Evolutionary conservation across 1,140 invertebrate species (phyloP).

Genomic region (Acromyrmex charruanus): DNA sequence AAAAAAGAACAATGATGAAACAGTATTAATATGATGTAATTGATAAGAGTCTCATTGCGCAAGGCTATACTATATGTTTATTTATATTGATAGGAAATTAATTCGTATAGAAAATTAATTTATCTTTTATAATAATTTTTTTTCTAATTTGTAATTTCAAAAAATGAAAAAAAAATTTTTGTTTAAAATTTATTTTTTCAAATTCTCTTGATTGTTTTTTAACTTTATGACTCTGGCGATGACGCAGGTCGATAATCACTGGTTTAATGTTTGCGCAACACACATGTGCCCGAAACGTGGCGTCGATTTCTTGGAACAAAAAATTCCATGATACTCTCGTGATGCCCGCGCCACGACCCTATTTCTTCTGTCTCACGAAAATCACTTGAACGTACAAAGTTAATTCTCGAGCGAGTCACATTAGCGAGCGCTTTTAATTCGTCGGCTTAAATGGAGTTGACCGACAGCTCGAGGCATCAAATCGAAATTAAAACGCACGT

Average conservation of each 20-base stretch:
- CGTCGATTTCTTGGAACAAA: slow-evolving; percentile 36
- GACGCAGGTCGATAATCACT: background rate
- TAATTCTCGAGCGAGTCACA: slow-evolving; percentile 39
- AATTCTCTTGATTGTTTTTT: background rate
- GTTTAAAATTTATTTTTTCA: background rate
- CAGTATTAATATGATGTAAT: background rate
- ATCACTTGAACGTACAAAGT: slow-evolving; percentile 23
- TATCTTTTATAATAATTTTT: too few species aligned
- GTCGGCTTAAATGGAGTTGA: slow-evolving; percentile 57
- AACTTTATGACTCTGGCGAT: background rate
- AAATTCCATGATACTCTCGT: slow-evolving; percentile 7
- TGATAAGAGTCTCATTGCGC: background rate
- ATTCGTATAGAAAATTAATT: too few species aligned
- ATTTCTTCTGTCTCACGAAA: slow-evolving; percentile 16
- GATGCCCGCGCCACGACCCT: background rate
- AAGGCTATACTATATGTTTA: background rate
- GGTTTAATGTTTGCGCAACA: slow-evolving; percentile 29
- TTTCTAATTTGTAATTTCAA: too few species aligned
- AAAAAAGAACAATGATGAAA: background rate
- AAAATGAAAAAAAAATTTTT: too few species aligned
- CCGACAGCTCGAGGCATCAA: slow-evolving; percentile 62
- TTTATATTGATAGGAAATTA: background rate
- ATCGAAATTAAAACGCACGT: slow-evolving; percentile 66
- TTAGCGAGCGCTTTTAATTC: slow-evolving; percentile 55
- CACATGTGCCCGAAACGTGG: background rate